A percentile compares a stretch with the other conserved stretches of the same genome.
Evolutionary conservation across 2,888 invertebrate species (phyloP).

Genomic region (Erebia aethiops): DNA sequence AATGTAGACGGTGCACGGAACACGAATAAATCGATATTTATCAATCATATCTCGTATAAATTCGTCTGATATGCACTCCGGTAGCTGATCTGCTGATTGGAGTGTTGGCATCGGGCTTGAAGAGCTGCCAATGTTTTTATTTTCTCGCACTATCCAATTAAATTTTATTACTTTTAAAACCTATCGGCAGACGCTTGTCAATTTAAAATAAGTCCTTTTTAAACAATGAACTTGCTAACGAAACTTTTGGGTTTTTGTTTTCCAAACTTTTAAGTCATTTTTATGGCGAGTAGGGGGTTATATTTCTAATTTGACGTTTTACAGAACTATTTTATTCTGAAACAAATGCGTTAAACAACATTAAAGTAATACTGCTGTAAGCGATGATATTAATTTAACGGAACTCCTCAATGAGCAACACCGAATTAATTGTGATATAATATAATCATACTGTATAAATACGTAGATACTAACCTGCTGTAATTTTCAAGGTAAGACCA

Average conservation of each 20-base stretch:
- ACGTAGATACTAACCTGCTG: no score
- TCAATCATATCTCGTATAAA: slow-evolving; percentile 37
- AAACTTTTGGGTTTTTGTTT: background rate
- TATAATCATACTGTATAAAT: no score
- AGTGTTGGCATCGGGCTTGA: slow-evolving; percentile 41
- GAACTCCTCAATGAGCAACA: no score
- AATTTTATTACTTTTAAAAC: slow-evolving; percentile 32
- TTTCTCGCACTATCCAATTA: slow-evolving; percentile 44
- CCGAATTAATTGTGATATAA: no score
- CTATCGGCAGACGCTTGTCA: background rate
- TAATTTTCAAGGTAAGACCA: no score
- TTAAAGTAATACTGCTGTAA: no score
- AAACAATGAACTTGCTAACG: background rate
- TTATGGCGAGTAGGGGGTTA: no score
- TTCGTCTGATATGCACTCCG: slow-evolving; percentile 39
- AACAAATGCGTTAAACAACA: no score
- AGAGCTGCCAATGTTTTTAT: slow-evolving; percentile 45
- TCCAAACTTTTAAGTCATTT: background rate
- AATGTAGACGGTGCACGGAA: slow-evolving; percentile 24
- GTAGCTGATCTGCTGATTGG: slow-evolving; percentile 40
- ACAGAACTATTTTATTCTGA: no score
- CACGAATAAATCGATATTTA: slow-evolving; percentile 28
- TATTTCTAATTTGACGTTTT: no score
- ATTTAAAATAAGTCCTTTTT: background rate
- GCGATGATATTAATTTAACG: no score